These are phyloP conservation scores for Phodopus roborovskii DNA, from an alignment of 2,113 vertebrate species.

Conservation along the genomic window DNA sequence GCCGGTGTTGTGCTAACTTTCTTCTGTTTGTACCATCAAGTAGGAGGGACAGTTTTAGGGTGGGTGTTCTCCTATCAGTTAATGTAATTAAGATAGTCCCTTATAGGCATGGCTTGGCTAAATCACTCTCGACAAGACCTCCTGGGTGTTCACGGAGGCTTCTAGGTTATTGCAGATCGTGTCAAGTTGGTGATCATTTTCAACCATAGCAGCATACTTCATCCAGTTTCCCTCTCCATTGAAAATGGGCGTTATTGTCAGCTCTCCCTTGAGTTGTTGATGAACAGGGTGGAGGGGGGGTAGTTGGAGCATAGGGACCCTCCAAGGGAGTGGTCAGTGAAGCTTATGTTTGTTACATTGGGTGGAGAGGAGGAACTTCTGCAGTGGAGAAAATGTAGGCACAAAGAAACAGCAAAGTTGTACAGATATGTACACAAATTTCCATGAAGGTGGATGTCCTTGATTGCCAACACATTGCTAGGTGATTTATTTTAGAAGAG, in stretches of 20 bases:
- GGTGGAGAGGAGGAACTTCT: too few relatives aligned
- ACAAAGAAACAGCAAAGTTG: too few relatives aligned
- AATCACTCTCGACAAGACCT: not conserved
- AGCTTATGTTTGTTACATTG: not conserved
- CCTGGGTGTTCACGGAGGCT: not conserved
- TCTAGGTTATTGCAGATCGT: not conserved
- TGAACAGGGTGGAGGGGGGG: not conserved
- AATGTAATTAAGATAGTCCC: not conserved
- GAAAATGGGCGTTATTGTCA: not conserved
- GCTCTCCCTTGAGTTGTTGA: not conserved
- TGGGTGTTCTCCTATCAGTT: not conserved
- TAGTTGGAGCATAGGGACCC: not conserved
- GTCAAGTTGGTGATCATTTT: not conserved
- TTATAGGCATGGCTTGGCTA: not conserved
- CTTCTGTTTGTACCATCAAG: not conserved
- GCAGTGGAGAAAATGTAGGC: too few relatives aligned
- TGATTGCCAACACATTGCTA: not conserved
- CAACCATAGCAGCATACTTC: too few relatives aligned
- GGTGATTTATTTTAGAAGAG: not conserved
- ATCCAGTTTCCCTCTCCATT: not conserved
- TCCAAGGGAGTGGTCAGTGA: not conserved
- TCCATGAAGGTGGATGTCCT: not conserved
- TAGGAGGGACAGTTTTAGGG: not conserved
- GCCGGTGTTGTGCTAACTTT: not conserved
- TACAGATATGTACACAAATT: not conserved